Evolutionary conservation across 2,113 vertebrate genomes (phyloP).

Genomic region (Collichthys lucidus): DNA sequence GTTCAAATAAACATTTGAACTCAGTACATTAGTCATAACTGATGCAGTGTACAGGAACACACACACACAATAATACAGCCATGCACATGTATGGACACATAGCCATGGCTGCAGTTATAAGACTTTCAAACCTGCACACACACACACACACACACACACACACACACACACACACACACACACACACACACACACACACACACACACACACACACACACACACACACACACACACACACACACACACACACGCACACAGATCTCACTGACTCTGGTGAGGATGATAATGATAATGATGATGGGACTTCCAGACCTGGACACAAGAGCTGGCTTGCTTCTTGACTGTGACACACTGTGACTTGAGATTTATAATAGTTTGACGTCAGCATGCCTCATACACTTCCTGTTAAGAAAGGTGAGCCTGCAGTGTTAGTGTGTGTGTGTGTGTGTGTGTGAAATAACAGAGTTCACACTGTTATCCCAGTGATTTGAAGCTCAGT

Average conservation of each 20-base stretch:
- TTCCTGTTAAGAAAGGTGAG: slow-evolving; percentile 56
- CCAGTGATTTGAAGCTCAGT: slow-evolving; percentile 28
- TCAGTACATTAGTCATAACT: neutral
- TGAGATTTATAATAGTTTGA: slow-evolving; percentile 68
- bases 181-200: slow-evolving; percentile 1
- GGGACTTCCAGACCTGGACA: slow-evolving; percentile 70
- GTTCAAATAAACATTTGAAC: neutral
- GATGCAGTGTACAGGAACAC: neutral
- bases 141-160: neutral
- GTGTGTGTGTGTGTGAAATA: slow-evolving; percentile 27
- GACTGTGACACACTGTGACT: slow-evolving; percentile 55
- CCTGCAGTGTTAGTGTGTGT: slow-evolving; percentile 13
- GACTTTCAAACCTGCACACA: neutral
- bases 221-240: neutral
- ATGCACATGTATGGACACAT: slow-evolving; percentile 4
- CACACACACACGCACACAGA: slow-evolving; percentile 5
- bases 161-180: slow-evolving; percentile 1
- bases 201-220: neutral
- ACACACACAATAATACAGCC: neutral
- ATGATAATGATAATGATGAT: slow-evolving; percentile 70
- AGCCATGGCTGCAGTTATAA: neutral
- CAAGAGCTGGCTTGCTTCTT: slow-evolving; percentile 48
- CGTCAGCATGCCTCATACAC: slow-evolving; percentile 54
- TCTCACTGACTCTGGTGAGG: slow-evolving; percentile 22
- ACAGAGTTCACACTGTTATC: slow-evolving; percentile 20